These are phyloP conservation scores for Sycobia sp. DNA, from an alignment of 1,140 invertebrate species.

Conservation along the genomic window DNA sequence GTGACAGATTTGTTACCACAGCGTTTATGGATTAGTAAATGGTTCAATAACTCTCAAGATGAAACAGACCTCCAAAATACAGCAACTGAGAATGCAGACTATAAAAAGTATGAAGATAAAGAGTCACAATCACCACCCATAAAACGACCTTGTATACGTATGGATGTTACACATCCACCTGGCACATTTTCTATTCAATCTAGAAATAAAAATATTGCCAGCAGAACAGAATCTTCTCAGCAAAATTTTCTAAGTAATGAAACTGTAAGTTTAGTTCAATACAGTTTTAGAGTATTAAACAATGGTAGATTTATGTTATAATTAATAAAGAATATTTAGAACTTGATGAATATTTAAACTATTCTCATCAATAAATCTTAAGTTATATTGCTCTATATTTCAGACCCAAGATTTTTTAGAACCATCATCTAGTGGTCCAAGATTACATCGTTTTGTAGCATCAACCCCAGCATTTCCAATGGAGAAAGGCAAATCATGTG, in stretches of 20 bases:
- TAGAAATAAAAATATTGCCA: slow-evolving; percentile 38
- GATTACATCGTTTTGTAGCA: slow-evolving; percentile 48
- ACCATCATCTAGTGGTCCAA: slow-evolving; percentile 47
- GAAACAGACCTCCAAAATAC: slow-evolving; percentile 39
- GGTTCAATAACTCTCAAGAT: slow-evolving; percentile 55
- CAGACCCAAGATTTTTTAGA: slow-evolving; percentile 52
- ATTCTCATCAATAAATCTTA: background rate
- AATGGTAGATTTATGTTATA: background rate
- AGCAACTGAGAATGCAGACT: slow-evolving; percentile 41
- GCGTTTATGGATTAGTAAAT: slow-evolving; percentile 57
- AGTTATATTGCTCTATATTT: slow-evolving; percentile 13
- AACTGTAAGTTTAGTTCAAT: slow-evolving; percentile 24
- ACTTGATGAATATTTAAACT: background rate
- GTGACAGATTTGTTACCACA: slow-evolving; percentile 58
- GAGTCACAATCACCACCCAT: slow-evolving; percentile 46
- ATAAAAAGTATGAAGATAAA: slow-evolving; percentile 45
- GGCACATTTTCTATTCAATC: slow-evolving; percentile 55
- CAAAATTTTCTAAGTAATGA: slow-evolving; percentile 41
- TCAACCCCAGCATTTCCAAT: slow-evolving; percentile 52
- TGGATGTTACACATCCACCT: slow-evolving; percentile 57
- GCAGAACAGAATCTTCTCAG: slow-evolving; percentile 37
- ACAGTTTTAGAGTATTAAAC: background rate
- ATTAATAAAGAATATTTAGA: background rate
- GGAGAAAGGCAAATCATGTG: slow-evolving; percentile 39
- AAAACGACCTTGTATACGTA: slow-evolving; percentile 56